Evolutionary conservation across 2,113 vertebrate genomes (phyloP), one percentile per base, ranked within the genome.

Genomic region (Takifugu flavidus): DNA sequence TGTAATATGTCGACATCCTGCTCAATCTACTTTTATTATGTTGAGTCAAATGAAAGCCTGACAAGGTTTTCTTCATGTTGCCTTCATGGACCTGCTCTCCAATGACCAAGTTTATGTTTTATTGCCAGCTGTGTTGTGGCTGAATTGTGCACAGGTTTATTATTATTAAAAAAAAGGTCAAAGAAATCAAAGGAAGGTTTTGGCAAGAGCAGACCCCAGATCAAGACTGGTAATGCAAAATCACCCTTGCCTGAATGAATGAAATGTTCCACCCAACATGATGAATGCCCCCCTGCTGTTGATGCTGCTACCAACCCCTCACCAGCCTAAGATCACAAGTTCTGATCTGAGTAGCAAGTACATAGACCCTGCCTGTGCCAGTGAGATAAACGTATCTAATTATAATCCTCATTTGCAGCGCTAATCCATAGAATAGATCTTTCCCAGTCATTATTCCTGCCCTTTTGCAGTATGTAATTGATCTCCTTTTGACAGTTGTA

Each of bases 381-480:
- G 72, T 47, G 78, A 74, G 86, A 89, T 89, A 88, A 87, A 87
- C 56, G 82, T 75, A 72, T 87, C 80, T 89, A 87, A 90, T 90
- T 89, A 88, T 86, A 86, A 80, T 86, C 78, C 82, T 88, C 80
- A 89, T 92, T 91, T 89, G 78, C 73, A 79, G 81, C 60, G 72
- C 74, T 80, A 76, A 90, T 90, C 85, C 73, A 80, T 75, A 75
- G 71, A 65, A 74, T 80, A 84, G 85, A 88, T 88, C 80, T 65
- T 83, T 57, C 74, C 55, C 59, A 75, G 79, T 60, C 66, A 50
- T 72, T 61, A 59, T 54, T 67, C 56, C 43, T n/a, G 42, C 56
- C 65, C 79, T 75, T 76, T 78, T 60, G 62, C 68, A 66, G 56
- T 64, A 64, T 31, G 52, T 50, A 64, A 70, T 77, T 75, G 74